phyloP scores from a whole-genome alignment of 2,888 invertebrate genomes.

The Nephrotoma appendiculata region DNA sequence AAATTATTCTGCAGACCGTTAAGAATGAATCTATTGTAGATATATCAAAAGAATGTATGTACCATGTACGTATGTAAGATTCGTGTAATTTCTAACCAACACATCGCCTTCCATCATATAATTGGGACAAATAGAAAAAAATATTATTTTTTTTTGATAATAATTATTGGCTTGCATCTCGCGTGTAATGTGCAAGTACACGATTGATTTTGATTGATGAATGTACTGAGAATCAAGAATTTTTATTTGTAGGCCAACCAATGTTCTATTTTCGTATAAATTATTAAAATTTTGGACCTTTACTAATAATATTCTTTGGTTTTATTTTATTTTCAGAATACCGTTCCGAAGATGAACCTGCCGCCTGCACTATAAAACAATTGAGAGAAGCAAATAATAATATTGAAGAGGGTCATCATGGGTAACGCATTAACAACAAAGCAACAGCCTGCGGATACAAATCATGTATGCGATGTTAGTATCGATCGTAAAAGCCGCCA shows the following conservation, averaged over 20 bases:
- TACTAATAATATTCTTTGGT: neutral
- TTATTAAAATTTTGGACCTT: neutral
- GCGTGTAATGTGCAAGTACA: neutral
- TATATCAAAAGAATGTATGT: too few species aligned
- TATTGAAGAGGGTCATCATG: slow-evolving; percentile 3
- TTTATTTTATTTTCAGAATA: neutral
- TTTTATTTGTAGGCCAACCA: neutral
- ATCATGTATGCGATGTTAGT: slow-evolving; percentile 7
- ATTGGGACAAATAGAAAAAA: neutral
- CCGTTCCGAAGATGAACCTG: neutral
- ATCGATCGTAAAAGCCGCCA: neutral
- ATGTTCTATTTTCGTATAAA: neutral
- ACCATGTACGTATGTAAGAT: too few species aligned
- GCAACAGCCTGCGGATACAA: slow-evolving; percentile 7
- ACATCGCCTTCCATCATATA: neutral
- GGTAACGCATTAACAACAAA: slow-evolving; percentile 11
- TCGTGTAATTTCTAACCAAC: neutral
- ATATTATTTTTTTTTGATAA: neutral
- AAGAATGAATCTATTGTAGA: neutral
- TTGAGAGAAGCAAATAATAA: neutral
- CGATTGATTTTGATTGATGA: neutral
- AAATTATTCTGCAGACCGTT: neutral
- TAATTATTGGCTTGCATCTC: neutral
- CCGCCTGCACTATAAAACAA: too few species aligned
- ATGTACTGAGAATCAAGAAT: neutral